Conservation (phyloP, 2,797 vertebrate genomes). For the Rhinichthys osculus region DNA sequence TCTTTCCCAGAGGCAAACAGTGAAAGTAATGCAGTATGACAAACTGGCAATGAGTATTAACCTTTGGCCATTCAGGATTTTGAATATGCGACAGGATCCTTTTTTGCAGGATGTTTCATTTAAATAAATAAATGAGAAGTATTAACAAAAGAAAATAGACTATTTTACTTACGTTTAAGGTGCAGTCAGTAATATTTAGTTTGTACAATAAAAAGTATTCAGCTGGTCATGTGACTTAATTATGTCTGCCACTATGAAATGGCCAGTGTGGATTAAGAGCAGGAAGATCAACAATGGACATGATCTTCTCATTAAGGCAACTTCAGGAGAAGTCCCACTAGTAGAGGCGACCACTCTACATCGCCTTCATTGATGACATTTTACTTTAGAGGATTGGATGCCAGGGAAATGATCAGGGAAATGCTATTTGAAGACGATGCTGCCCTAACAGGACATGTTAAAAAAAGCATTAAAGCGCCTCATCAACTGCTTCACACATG, state of each 20-base stretch:
- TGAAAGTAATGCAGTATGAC: slow-evolving; percentile 27
- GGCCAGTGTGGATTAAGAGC: too few species aligned
- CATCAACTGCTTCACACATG: not conserved
- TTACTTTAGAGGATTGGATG: too few species aligned
- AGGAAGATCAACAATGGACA: too few species aligned
- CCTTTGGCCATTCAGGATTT: slow-evolving; percentile 24
- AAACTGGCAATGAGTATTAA: slow-evolving; percentile 31
- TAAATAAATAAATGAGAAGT: slow-evolving; percentile 4
- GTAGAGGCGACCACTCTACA: too few species aligned
- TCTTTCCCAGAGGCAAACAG: slow-evolving; percentile 32
- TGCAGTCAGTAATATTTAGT: not conserved
- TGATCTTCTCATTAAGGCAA: too few species aligned
- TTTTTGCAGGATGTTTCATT: not conserved
- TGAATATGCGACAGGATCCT: not conserved
- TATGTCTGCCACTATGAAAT: not conserved
- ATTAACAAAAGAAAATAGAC: not conserved
- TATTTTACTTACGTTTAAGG: not conserved
- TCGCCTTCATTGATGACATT: too few species aligned
- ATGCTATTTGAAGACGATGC: not conserved
- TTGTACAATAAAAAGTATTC: not conserved
- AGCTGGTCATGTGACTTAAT: not conserved
- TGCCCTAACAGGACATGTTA: not conserved
- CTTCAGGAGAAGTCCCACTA: too few species aligned
- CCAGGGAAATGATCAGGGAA: not conserved
- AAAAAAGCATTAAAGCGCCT: not conserved